Evolutionary conservation across 35 echinoderm and acorn worm species (phyloP).

Genomic region (Apostichopus japonicus): DNA sequence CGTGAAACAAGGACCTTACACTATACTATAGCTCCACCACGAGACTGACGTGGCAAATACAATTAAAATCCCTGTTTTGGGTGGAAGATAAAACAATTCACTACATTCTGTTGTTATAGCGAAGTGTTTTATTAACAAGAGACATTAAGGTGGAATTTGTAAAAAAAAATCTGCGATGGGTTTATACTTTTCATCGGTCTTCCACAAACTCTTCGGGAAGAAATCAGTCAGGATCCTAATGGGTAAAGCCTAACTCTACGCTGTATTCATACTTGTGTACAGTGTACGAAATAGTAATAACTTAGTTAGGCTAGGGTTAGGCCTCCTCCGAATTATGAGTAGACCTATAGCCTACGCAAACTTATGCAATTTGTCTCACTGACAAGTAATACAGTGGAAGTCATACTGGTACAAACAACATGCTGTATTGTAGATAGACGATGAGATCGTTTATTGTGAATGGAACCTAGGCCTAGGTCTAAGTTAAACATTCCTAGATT

Average conservation of each 20-base stretch:
- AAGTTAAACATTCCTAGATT: no score
- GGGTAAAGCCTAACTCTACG: background rate
- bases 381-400: background rate
- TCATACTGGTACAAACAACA: background rate
- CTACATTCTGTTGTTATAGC: background rate
- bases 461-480: no score
- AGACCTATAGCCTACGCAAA: background rate
- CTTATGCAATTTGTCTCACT: background rate
- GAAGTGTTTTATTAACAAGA: background rate
- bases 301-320: background rate
- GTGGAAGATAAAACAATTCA: background rate
- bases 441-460: no score
- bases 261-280: background rate
- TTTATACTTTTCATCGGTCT: background rate
- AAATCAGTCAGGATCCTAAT: conserved; percentile 25
- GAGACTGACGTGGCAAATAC: conserved; percentile 36
- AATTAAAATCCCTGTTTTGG: background rate
- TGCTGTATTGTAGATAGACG: background rate
- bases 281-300: background rate
- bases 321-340: no score
- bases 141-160: background rate
- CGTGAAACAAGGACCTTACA: background rate
- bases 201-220: conserved; percentile 6
- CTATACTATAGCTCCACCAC: background rate
- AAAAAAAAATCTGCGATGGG: background rate